Evolutionary conservation across 2,113 vertebrate species (phyloP).

Genomic region (Indri indri): DNA sequence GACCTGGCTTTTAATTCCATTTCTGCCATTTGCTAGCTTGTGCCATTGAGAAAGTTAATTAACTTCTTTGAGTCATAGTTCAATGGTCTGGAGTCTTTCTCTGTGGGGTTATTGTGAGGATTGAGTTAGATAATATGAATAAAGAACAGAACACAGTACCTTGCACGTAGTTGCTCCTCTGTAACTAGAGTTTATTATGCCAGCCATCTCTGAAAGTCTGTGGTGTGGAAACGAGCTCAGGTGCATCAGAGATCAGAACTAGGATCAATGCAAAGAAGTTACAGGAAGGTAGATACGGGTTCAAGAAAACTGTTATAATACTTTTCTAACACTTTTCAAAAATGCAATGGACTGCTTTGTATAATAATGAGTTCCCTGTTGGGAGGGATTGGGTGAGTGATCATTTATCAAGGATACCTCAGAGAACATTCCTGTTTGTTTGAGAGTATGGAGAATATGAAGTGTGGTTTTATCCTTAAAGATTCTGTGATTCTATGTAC

Average conservation of each 20-base stretch:
- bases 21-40: background rate
- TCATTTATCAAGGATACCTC: background rate
- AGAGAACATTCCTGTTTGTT: background rate
- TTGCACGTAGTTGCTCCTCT: background rate
- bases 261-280: background rate
- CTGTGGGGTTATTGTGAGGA: background rate
- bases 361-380: background rate
- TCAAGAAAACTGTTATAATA: background rate
- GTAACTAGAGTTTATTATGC: background rate
- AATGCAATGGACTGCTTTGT: background rate
- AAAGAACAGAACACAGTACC: background rate
- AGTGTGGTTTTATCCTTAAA: slow-evolving; percentile 4
- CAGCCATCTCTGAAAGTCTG: background rate
- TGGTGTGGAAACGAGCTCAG: background rate
- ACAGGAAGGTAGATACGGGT: background rate
- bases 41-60: background rate
- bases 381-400: background rate
- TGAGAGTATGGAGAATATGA: background rate
- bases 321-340: background rate
- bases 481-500: background rate
- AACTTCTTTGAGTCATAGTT: background rate
- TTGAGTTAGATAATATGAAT: background rate
- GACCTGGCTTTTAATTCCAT: background rate
- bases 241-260: background rate
- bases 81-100: background rate